Evolutionary conservation across 1,140 invertebrate genomes (phyloP).

Genomic region (Drosophila lacteicornis): DNA sequence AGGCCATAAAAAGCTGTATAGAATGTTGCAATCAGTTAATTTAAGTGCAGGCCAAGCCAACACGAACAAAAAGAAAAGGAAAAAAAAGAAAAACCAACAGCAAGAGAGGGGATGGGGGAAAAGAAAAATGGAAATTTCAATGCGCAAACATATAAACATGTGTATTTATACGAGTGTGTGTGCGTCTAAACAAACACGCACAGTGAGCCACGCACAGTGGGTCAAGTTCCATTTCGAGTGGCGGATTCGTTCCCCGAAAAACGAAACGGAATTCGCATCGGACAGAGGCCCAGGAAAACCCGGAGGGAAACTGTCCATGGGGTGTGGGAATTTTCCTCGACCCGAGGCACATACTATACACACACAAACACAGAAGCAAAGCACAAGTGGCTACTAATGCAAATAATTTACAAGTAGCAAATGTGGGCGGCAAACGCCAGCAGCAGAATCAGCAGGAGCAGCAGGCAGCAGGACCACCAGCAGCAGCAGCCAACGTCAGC

Average conservation of each 20-base stretch:
- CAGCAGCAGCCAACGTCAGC: slow-evolving; percentile 52
- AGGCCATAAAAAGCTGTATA: slow-evolving; percentile 77
- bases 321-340: slow-evolving; percentile 44
- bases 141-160: slow-evolving; percentile 60
- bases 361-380: slow-evolving; percentile 35
- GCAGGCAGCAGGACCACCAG: slow-evolving; percentile 10
- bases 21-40: slow-evolving; percentile 83
- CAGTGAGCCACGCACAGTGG: slow-evolving; percentile 50
- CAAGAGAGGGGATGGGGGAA: slow-evolving; percentile 23
- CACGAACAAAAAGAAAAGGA: slow-evolving; percentile 40
- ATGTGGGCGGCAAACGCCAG: slow-evolving; percentile 72
- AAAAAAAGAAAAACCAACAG: slow-evolving; percentile 15
- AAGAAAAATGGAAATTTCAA: slow-evolving; percentile 78
- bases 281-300: slow-evolving; percentile 16
- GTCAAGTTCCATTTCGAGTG: slow-evolving; percentile 47
- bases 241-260: slow-evolving; percentile 38
- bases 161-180: slow-evolving; percentile 21
- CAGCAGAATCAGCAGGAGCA: slow-evolving; percentile 53
- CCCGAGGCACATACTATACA: slow-evolving; percentile 61
- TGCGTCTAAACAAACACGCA: slow-evolving; percentile 78
- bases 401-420: slow-evolving; percentile 84
- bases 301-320: slow-evolving; percentile 12
- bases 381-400: slow-evolving; percentile 83
- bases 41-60: slow-evolving; percentile 75
- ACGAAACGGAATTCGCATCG: slow-evolving; percentile 14